phyloP scores from a whole-genome alignment of 2,113 vertebrate species.

The Cariama cristata region DNA sequence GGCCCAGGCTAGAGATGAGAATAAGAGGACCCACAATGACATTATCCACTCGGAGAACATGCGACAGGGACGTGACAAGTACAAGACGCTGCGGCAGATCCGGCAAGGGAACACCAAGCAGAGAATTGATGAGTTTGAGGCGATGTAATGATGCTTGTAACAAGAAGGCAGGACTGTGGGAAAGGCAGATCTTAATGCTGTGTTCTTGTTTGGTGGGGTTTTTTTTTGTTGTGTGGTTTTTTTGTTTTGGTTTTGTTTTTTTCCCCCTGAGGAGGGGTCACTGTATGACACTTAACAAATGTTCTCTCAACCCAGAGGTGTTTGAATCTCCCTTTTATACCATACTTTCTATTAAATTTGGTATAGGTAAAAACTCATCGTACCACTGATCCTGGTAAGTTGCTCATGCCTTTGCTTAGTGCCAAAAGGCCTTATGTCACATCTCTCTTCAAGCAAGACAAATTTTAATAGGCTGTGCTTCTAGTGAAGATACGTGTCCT shows the following conservation, averaged over 20 bases:
- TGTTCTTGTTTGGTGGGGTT: not conserved
- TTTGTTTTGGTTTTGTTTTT: not conserved
- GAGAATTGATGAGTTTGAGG: constrained; percentile 96
- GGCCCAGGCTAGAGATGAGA: constrained; percentile 88
- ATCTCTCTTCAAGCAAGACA: constrained; percentile 24
- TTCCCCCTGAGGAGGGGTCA: constrained; percentile 73
- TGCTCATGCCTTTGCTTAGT: constrained; percentile 66
- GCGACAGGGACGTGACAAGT: constrained; percentile 91
- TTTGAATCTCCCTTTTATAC: not conserved
- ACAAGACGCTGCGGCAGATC: constrained; percentile 96
- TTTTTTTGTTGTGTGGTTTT: not conserved
- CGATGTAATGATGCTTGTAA: constrained; percentile 79
- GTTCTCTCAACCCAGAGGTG: constrained; percentile 13
- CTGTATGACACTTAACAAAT: constrained; percentile 32
- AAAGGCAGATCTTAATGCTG: constrained; percentile 63
- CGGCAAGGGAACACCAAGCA: constrained; percentile 97
- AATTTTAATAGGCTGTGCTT: not conserved
- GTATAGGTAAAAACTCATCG: not conserved
- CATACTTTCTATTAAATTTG: not conserved
- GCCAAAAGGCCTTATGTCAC: constrained; percentile 77
- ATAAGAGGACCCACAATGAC: constrained; percentile 92
- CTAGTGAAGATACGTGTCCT: not conserved
- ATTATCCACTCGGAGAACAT: constrained; percentile 92
- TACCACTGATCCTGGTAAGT: constrained; percentile 5
- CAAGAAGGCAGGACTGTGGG: constrained; percentile 44